A percentile compares a stretch with the other conserved stretches of the same genome.
phyloP scores from a whole-genome alignment of 2,113 vertebrate genomes.

The Dasyornis broadbenti region DNA sequence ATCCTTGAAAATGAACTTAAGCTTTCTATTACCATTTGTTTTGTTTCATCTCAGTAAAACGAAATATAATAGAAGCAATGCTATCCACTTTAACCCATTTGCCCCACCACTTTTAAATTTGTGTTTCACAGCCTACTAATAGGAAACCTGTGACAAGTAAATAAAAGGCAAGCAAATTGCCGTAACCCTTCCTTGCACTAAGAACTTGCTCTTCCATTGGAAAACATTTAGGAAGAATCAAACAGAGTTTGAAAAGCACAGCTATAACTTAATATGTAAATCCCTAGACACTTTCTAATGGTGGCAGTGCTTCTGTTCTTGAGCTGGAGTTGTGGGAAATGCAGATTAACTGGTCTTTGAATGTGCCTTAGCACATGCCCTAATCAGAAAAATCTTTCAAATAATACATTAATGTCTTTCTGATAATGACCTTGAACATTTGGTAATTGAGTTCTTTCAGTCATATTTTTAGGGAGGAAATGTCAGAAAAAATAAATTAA shows the following conservation, averaged over 20 bases:
- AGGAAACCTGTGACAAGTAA: background rate
- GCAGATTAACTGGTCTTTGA: background rate
- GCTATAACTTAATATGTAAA: background rate
- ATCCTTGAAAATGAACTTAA: background rate
- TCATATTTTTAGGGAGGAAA: background rate
- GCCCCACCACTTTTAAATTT: background rate
- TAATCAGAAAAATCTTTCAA: background rate
- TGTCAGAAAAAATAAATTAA: background rate
- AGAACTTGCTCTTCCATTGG: background rate
- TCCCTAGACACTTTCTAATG: background rate
- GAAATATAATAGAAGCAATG: background rate
- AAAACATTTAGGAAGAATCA: background rate
- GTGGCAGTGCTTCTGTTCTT: background rate
- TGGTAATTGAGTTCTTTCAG: background rate
- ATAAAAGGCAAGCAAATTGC: background rate
- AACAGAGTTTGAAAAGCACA: background rate
- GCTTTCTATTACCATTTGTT: background rate
- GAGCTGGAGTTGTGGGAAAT: background rate
- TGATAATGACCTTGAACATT: background rate
- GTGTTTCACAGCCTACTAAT: background rate
- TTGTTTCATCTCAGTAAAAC: background rate
- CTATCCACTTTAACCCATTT: background rate
- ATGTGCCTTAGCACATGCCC: background rate
- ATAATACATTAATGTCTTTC: background rate
- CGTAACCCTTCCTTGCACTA: background rate